Percentiles rank a stretch among this genome's conserved stretches.
These are phyloP conservation scores for Paraplagusia blochii DNA, from an alignment of 2,113 vertebrate species.

Conservation along the genomic window DNA sequence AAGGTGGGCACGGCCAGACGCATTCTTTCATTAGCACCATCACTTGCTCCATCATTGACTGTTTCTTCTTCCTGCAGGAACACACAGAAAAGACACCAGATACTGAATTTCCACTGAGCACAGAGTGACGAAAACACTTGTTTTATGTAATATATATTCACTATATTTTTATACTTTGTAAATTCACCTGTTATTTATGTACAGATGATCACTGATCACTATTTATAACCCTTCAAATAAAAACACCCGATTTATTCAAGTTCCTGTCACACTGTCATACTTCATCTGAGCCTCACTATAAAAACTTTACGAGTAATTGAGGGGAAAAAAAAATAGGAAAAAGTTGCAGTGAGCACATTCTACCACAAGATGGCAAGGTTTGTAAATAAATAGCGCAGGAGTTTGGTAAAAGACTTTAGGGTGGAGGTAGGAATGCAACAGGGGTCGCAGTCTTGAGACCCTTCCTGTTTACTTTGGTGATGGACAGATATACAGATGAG, in stretches of 20 bases:
- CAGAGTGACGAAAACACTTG: slow-evolving; percentile 38
- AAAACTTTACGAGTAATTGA: too few species aligned
- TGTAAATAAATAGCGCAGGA: background rate
- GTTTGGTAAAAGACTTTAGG: too few species aligned
- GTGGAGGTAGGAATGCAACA: too few species aligned
- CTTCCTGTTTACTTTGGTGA: too few species aligned
- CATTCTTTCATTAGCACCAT: too few species aligned
- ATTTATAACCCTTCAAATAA: slow-evolving; percentile 63
- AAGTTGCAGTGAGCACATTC: background rate
- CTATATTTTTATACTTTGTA: slow-evolving; percentile 27
- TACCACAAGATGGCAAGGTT: slow-evolving; percentile 45
- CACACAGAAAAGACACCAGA: slow-evolving; percentile 65
- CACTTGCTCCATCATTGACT: too few species aligned
- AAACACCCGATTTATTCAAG: slow-evolving; percentile 54
- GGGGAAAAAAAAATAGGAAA: background rate
- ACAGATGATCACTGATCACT: slow-evolving; percentile 55
- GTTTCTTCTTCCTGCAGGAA: slow-evolving; percentile 53
- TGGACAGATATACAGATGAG: too few species aligned
- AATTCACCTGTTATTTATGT: slow-evolving; percentile 36
- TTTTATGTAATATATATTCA: slow-evolving; percentile 18
- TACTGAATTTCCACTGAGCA: slow-evolving; percentile 69
- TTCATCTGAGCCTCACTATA: background rate
- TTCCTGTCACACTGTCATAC: background rate
- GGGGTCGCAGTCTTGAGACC: too few species aligned
- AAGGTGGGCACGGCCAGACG: slow-evolving; percentile 36